phyloP scores from a whole-genome alignment of 2,888 invertebrate species.

The Macrosoma leucophasiata region DNA sequence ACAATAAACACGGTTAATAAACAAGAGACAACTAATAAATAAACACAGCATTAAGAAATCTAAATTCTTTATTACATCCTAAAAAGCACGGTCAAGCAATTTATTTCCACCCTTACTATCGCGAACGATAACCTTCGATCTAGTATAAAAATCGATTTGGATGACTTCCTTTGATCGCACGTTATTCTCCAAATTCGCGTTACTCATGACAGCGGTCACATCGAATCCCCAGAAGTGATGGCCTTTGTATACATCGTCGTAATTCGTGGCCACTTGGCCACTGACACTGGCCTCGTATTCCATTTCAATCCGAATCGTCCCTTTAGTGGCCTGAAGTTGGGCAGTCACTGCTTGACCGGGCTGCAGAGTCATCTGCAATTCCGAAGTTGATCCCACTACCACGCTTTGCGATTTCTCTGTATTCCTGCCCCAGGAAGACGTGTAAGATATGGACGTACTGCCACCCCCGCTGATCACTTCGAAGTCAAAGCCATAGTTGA shows the following conservation, averaged over 20 bases:
- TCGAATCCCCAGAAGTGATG: constrained; percentile 41
- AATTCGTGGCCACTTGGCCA: constrained; percentile 35
- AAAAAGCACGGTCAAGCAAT: constrained; percentile 14
- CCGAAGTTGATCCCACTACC: constrained; percentile 25
- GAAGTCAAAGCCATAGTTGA: constrained; percentile 29
- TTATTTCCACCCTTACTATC: constrained; percentile 13
- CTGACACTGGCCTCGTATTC: constrained; percentile 33
- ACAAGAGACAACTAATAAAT: too few relatives aligned
- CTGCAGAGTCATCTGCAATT: constrained; percentile 26
- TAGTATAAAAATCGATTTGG: constrained; percentile 30
- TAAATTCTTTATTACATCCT: too few relatives aligned
- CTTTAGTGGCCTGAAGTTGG: constrained; percentile 30
- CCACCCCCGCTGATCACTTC: constrained; percentile 16
- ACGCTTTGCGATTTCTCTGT: constrained; percentile 20
- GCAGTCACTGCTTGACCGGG: constrained; percentile 32
- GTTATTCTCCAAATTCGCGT: constrained; percentile 21
- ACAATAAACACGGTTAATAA: too few relatives aligned
- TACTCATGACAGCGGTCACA: constrained; percentile 28
- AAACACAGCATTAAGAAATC: too few relatives aligned
- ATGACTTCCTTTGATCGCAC: constrained; percentile 29
- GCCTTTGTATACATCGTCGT: constrained; percentile 25
- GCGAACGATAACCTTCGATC: constrained; percentile 24
- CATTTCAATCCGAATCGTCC: constrained; percentile 30
- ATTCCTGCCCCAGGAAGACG: constrained; percentile 25
- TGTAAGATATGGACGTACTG: constrained; percentile 20